Evolutionary conservation across 1,140 invertebrate species (phyloP), one percentile per base, ranked within the genome.

Genomic region (Rhyzopertha dominica): DNA sequence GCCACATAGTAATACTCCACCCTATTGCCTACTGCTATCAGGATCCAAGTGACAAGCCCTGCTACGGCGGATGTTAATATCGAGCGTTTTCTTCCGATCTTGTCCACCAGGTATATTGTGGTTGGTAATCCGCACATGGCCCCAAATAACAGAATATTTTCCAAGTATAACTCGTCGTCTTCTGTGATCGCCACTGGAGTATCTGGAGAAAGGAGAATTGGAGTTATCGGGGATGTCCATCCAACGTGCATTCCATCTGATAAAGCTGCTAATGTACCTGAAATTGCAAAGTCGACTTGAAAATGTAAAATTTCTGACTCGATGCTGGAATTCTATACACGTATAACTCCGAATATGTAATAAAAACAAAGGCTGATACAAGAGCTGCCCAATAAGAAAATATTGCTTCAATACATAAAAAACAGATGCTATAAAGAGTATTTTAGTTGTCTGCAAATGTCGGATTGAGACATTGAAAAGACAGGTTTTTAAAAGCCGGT

Each of bases 211-310:
- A 65, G 54, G 14, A 79, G 56, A 19, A 66, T 57, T 2, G 71
- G 69, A n/a, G 78, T 51, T 0, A 76, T 72, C 1, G 79, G 76
- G 0, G 79, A 75, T 3, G 78, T 74, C 74, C 79, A 82, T 4
- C 72, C 76, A 31, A 36, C n/a, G n/a, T n/a, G n/a, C n/a, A n/a
- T 32, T 32, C 30, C 30, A 8, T 7, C 30, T 7, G 30, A 32
- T 7, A 8, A 7, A 9, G 30, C 7, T 32, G 7, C 30, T 8
- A 32, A 39, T 8, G 53, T n/a, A n/a, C n/a, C n/a, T n/a, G n/a
- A n/a, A n/a, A n/a, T n/a, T n/a, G n/a, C n/a, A n/a, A n/a, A n/a
- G n/a, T n/a, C n/a, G n/a, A n/a, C n/a, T n/a, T n/a, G n/a, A n/a
- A n/a, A n/a, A n/a, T n/a, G n/a, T n/a, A n/a, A n/a, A n/a, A n/a